These are phyloP conservation scores for Oreortyx pictus DNA, from an alignment of 2,797 vertebrate species.

Conservation along the genomic window DNA sequence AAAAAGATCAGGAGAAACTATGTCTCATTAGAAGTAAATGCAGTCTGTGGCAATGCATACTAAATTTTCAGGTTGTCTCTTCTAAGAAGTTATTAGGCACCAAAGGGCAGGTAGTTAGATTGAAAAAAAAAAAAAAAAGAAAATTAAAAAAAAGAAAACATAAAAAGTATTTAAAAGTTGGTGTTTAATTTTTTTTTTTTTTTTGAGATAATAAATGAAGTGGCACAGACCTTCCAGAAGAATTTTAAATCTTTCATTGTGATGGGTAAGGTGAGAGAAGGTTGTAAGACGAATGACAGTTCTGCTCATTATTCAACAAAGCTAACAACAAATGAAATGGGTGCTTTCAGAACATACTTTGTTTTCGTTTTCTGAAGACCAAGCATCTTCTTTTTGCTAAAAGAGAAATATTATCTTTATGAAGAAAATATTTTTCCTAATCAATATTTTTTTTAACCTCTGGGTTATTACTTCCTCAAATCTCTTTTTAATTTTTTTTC, in stretches of 20 bases:
- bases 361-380: conserved; percentile 68
- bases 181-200: conserved; percentile 26
- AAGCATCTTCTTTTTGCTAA: conserved; percentile 75
- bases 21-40: conserved; percentile 77
- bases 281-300: conserved; percentile 72
- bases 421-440: conserved; percentile 83
- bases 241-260: conserved; percentile 69
- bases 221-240: conserved; percentile 40
- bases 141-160: neutral
- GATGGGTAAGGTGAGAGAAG: conserved; percentile 72
- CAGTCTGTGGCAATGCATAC: conserved; percentile 57
- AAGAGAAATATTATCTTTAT: conserved; percentile 80
- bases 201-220: conserved; percentile 63
- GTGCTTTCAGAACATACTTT: conserved; percentile 69
- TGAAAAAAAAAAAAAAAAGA: neutral
- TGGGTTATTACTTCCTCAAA: conserved; percentile 82
- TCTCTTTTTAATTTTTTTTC: conserved; percentile 67
- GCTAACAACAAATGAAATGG: conserved; percentile 75
- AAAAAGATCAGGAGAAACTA: conserved; percentile 73
- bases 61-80: conserved; percentile 60
- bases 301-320: conserved; percentile 79
- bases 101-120: conserved; percentile 42
- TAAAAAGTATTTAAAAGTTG: conserved; percentile 34
- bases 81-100: conserved; percentile 59
- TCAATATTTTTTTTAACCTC: conserved; percentile 84